Evolutionary conservation across 1,140 invertebrate genomes (phyloP).

Genomic region (Aphaenogaster floridana): DNA sequence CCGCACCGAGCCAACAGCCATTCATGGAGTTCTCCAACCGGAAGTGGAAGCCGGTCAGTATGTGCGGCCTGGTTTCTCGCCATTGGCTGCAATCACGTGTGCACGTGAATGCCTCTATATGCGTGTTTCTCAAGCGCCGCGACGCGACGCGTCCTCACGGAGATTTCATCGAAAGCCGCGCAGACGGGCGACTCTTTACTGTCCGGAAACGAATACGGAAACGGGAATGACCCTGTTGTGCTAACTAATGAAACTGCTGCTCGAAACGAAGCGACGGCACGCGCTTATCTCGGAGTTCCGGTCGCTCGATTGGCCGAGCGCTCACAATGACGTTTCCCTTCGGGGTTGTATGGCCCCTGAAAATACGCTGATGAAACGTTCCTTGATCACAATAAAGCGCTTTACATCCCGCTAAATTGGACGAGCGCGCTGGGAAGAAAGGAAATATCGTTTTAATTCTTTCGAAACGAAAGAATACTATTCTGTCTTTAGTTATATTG

Average conservation of each 20-base stretch:
- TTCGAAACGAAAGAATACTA: background rate
- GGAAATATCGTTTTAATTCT: background rate
- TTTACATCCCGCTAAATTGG: slow-evolving; percentile 11
- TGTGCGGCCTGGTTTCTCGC: slow-evolving; percentile 25
- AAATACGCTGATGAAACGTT: background rate
- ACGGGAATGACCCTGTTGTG: slow-evolving; percentile 70
- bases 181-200: slow-evolving; percentile 33
- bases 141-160: background rate
- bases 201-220: slow-evolving; percentile 63
- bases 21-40: slow-evolving; percentile 50
- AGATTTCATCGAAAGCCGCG: slow-evolving; percentile 27
- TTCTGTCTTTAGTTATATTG: background rate
- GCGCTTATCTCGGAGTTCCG: slow-evolving; percentile 68
- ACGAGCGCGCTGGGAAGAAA: background rate
- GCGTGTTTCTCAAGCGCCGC: slow-evolving; percentile 13
- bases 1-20: slow-evolving; percentile 1
- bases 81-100: slow-evolving; percentile 26
- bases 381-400: background rate
- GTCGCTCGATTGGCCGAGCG: slow-evolving; percentile 58
- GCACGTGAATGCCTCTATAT: slow-evolving; percentile 5
- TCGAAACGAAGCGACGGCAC: slow-evolving; percentile 58
- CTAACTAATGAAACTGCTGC: slow-evolving; percentile 71
- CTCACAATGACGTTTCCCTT: slow-evolving; percentile 22
- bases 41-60: slow-evolving; percentile 13
- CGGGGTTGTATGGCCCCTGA: background rate